Percentiles rank a stretch among this genome's conserved stretches.
Conservation (phyloP, 2,797 vertebrate genomes). For the Dipus sagitta region DNA sequence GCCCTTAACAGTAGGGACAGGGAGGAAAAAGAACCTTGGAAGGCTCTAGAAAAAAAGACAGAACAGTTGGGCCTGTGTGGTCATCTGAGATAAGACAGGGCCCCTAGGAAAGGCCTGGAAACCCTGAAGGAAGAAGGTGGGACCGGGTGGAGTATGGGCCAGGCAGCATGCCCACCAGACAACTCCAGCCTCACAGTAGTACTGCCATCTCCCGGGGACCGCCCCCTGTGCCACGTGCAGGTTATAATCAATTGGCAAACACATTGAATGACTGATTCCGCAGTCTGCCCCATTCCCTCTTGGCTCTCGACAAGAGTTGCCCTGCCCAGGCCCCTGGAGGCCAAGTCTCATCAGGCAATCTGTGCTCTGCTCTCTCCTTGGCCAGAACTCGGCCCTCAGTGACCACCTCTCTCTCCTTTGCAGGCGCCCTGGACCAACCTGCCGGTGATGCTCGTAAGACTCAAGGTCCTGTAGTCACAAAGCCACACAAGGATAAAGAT, state of each 20-base stretch:
- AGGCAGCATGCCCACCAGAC: background rate
- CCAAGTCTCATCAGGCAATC: constrained; percentile 68
- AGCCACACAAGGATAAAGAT: constrained; percentile 82
- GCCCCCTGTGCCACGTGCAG: constrained; percentile 60
- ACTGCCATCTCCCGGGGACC: constrained; percentile 53
- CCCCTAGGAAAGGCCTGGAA: background rate
- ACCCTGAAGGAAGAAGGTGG: background rate
- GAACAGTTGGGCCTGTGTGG: too few species aligned
- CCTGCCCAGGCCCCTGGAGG: constrained; percentile 27
- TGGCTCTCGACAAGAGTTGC: background rate
- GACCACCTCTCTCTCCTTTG: constrained; percentile 85
- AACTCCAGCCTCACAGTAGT: background rate
- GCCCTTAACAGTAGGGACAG: background rate
- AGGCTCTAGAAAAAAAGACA: background rate
- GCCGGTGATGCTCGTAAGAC: constrained; percentile 81
- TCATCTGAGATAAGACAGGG: background rate
- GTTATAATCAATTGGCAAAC: constrained; percentile 88
- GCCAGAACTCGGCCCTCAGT: constrained; percentile 39
- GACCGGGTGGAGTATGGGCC: background rate
- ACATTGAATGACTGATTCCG: constrained; percentile 67
- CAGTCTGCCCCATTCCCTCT: constrained; percentile 46
- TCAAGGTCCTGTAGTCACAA: constrained; percentile 82
- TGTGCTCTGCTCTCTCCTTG: constrained; percentile 70
- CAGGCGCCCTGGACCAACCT: constrained; percentile 82
- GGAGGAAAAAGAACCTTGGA: background rate